Percentiles rank a stretch among this genome's conserved stretches.
Evolutionary conservation across 2,888 invertebrate genomes (phyloP).

Genomic region (Elysia crispata): DNA sequence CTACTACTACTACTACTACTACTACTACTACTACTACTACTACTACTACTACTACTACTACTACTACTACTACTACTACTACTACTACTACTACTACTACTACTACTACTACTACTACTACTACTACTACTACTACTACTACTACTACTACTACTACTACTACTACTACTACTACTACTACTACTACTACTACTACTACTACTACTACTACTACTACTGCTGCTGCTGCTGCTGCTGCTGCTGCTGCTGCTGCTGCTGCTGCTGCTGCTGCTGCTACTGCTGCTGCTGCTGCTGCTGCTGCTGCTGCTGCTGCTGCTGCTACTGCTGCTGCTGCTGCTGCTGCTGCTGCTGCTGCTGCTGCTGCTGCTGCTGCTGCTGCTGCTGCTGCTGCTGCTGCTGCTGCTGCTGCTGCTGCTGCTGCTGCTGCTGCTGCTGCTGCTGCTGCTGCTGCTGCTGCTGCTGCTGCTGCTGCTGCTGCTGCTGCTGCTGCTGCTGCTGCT

Average conservation of each 20-base stretch:
- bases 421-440: conserved; percentile 4
- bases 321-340: not conserved
- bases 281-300: conserved; percentile 9
- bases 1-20: not conserved
- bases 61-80: conserved; percentile 28
- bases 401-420: conserved; percentile 9
- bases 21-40: not conserved
- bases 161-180: not conserved
- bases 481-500: conserved; percentile 4
- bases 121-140: conserved; percentile 1
- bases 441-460: conserved; percentile 9
- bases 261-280: conserved; percentile 4
- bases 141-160: not conserved
- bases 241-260: conserved; percentile 15
- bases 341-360: conserved; percentile 15
- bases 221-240: not conserved
- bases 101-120: not conserved
- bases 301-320: conserved; percentile 9
- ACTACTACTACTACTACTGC: not conserved
- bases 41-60: conserved; percentile 28
- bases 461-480: conserved; percentile 4
- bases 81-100: conserved; percentile 18
- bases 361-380: conserved; percentile 9
- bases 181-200: not conserved
- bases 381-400: conserved; percentile 9